Base-by-base conservation (phyloP, 1,140 invertebrate genomes). In the Matsumurasca onukii region DNA sequence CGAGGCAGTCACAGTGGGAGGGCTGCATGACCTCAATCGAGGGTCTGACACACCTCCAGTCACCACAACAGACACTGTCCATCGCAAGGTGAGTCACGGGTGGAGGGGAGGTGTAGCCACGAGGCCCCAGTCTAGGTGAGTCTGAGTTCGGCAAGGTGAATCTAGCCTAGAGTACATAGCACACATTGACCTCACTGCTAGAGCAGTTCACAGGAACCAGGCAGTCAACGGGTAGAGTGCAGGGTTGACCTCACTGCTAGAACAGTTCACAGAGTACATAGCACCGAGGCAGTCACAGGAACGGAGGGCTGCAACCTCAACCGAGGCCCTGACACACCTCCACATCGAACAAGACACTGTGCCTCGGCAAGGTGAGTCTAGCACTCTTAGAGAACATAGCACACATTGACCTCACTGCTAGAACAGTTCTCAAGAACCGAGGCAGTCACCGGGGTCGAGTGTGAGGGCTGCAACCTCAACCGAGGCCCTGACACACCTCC, bases 401-500 rank as follows among this genome's bases (percentile, higher is more conserved):
- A 88, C 73, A 86, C 85, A 68, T 64, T 94, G 71, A 80, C 88
- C 75, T 82, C 89, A 73, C 75, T 97, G 31, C 80, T 97, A 17
- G 86, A 88, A 20, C 87, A 92, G 66, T 94, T 94, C 76, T 89
- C 95, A 2, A 88, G 88, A 0, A 89, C 90, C 17, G 94, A 96
- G 80, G 82, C 92, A 68, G 88, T 98, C 55, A 85, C 86, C 66
- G 91, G 91, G 71, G 93, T 97, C 25, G 84, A 88, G 69, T 98
- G 95, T 80, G 87, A 89, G 64, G 86, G 86, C 30, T 98, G 95
- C 78, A 85, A 81, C 70, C 80, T 80, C 31, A 79, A 76, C 39
- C 79, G 81, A 49, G 82, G 81, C 72, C 77, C 80, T 3, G 77
- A 78, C 5, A 75, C 66, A 1, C 64, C 76, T 2, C 75, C 77